A percentile compares a stretch with the other conserved stretches of the same genome.
Evolutionary conservation across 1,140 invertebrate species (phyloP).

Genomic region (Globodera rostochiensis): DNA sequence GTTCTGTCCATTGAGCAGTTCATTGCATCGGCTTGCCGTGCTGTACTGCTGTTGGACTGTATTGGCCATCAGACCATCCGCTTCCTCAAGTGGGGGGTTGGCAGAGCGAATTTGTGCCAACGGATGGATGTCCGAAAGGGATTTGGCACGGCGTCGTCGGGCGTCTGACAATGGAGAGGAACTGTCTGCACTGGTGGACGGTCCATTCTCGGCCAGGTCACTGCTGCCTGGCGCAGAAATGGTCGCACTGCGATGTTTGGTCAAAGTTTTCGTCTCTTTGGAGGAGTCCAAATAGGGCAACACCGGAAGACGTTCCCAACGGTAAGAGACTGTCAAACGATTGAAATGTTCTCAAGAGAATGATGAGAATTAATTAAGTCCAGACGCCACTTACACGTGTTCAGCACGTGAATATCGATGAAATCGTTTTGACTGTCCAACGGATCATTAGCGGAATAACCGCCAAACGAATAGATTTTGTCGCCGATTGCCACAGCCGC

Average conservation of each 20-base stretch:
- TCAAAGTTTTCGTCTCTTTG: neutral
- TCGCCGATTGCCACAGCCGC: slow-evolving; percentile 81
- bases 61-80: neutral
- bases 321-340: slow-evolving; percentile 10
- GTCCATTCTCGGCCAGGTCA: neutral
- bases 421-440: slow-evolving; percentile 75
- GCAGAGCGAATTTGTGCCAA: slow-evolving; percentile 20
- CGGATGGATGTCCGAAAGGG: slow-evolving; percentile 9
- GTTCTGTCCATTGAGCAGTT: neutral
- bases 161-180: neutral
- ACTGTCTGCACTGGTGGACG: slow-evolving; percentile 10
- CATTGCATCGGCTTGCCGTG: neutral
- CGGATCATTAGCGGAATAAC: slow-evolving; percentile 78
- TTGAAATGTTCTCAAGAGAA: neutral
- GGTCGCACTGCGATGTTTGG: slow-evolving; percentile 18
- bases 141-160: slow-evolving; percentile 4
- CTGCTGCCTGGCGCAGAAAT: slow-evolving; percentile 5
- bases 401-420: slow-evolving; percentile 84
- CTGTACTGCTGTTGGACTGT: neutral
- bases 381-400: slow-evolving; percentile 71
- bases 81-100: slow-evolving; percentile 20
- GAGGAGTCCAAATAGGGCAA: neutral
- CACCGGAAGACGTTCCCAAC: slow-evolving; percentile 21
- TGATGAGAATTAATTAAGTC: neutral
- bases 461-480: slow-evolving; percentile 85